Percentiles rank a stretch among this genome's conserved stretches.
Evolutionary conservation across 2,888 invertebrate genomes (phyloP).

Genomic region (Mycalesis mineus): DNA sequence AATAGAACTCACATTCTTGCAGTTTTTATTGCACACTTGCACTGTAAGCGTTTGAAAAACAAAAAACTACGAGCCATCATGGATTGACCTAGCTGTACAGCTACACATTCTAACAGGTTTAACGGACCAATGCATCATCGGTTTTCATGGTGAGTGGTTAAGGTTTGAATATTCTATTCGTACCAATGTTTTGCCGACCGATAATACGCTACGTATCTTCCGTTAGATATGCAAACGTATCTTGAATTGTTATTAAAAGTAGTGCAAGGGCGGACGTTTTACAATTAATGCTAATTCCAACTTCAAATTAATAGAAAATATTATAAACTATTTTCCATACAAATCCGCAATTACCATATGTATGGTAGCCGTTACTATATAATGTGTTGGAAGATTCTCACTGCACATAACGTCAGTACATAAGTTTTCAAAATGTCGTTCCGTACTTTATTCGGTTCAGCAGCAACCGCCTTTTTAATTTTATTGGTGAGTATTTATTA

Average conservation of each 20-base stretch:
- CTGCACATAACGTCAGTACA: neutral
- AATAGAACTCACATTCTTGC: too few relatives aligned
- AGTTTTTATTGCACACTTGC: too few relatives aligned
- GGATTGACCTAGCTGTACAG: too few relatives aligned
- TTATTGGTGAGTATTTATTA: neutral
- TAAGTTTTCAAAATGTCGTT: neutral
- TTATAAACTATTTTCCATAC: neutral
- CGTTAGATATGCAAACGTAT: too few relatives aligned
- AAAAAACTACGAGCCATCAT: too few relatives aligned
- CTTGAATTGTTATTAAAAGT: neutral
- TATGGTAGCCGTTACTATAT: neutral
- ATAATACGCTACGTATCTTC: neutral
- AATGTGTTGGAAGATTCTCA: neutral
- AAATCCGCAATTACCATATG: neutral
- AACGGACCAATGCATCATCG: too few relatives aligned
- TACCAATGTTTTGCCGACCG: too few relatives aligned
- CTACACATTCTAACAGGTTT: too few relatives aligned
- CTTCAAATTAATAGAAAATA: neutral
- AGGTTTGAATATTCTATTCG: too few relatives aligned
- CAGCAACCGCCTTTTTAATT: neutral
- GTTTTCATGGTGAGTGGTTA: too few relatives aligned
- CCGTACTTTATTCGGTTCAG: neutral
- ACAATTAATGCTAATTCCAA: neutral
- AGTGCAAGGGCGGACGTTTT: neutral
- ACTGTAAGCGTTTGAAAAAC: too few relatives aligned